These are phyloP conservation scores for Vanessa tameamea DNA, from an alignment of 1,140 invertebrate species.

Conservation along the genomic window DNA sequence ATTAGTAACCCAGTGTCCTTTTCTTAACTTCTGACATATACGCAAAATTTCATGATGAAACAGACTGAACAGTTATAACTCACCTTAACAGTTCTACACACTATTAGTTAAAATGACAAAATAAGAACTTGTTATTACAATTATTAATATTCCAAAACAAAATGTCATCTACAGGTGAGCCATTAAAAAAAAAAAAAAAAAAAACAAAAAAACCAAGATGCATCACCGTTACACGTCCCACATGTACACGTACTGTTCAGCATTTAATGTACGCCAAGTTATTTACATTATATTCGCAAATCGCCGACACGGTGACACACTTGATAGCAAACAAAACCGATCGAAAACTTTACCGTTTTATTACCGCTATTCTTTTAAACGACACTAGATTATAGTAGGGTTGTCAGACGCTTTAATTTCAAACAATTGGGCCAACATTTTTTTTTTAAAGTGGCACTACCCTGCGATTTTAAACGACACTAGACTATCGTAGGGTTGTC, in stretches of 20 bases:
- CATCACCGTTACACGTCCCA: not conserved
- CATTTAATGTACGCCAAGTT: slow-evolving; percentile 8
- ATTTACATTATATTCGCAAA: slow-evolving; percentile 17
- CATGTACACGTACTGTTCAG: not conserved
- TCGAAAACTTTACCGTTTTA: slow-evolving; percentile 16
- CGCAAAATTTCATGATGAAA: no score
- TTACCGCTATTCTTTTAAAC: slow-evolving; percentile 20
- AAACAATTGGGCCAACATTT: not conserved
- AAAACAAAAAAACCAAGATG: not conserved
- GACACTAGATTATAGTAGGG: slow-evolving; percentile 10
- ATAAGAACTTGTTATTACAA: no score
- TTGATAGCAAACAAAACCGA: slow-evolving; percentile 5
- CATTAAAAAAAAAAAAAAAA: not conserved
- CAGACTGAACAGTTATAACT: no score
- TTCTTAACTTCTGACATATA: no score
- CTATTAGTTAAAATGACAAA: no score
- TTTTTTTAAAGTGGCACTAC: no score
- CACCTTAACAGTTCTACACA: no score
- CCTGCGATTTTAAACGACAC: not conserved
- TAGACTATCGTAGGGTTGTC: no score
- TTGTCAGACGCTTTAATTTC: not conserved
- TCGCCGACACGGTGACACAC: slow-evolving; percentile 16
- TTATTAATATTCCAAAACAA: no score
- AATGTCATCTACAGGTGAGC: not conserved
- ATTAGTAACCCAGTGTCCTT: no score